A percentile compares a stretch with the other conserved stretches of the same genome.
phyloP scores from a whole-genome alignment of 2,888 invertebrate species.

The Sclerodermus sp. region DNA sequence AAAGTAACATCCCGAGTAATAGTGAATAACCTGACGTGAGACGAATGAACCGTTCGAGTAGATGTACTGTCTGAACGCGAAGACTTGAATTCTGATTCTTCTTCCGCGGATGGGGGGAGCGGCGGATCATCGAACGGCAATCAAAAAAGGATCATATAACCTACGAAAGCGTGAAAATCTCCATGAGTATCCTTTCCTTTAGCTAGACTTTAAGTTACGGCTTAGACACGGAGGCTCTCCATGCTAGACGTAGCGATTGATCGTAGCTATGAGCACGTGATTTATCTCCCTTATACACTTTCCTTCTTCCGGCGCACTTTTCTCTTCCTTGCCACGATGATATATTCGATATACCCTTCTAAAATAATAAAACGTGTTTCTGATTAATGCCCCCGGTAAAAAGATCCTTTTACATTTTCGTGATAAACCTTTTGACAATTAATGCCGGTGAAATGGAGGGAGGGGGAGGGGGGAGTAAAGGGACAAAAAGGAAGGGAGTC shows the following conservation, averaged over 20 bases:
- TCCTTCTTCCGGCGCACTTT: not conserved
- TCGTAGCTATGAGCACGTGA: conserved; percentile 24
- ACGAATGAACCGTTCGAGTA: not conserved
- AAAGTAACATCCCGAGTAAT: too few species aligned
- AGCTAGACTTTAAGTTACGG: conserved; percentile 33
- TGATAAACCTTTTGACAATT: too few species aligned
- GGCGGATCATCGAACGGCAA: conserved; percentile 18
- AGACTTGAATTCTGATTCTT: not conserved
- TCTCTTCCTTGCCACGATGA: not conserved
- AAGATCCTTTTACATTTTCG: too few species aligned
- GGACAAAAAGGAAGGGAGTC: too few species aligned
- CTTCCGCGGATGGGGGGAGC: not conserved
- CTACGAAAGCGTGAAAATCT: conserved; percentile 12
- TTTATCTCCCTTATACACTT: conserved; percentile 19
- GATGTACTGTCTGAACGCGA: conserved; percentile 9
- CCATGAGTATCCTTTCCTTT: conserved; percentile 5
- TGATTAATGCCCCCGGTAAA: too few species aligned
- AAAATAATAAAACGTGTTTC: too few species aligned
- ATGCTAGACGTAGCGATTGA: conserved; percentile 22
- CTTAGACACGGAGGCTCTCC: conserved; percentile 22
- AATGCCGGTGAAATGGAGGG: too few species aligned
- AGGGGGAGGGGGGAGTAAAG: too few species aligned
- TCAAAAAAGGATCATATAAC: conserved; percentile 43
- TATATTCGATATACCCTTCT: too few species aligned
- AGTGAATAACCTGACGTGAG: not conserved